Evolutionary conservation across 2,113 vertebrate species (phyloP).

Genomic region (Pterophyllum scalare): DNA sequence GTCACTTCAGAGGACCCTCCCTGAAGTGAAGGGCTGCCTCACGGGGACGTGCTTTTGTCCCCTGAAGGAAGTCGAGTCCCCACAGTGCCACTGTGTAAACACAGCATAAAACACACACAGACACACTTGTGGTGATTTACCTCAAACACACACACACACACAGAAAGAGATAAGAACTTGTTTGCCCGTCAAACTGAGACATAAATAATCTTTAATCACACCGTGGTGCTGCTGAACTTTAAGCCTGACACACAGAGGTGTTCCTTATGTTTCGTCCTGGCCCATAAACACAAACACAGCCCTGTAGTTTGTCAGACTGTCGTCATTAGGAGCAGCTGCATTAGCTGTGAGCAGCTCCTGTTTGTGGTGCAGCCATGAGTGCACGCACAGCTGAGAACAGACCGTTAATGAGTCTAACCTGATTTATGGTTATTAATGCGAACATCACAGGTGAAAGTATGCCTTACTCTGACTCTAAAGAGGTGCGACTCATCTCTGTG

Average conservation of each 20-base stretch:
- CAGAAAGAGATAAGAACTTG: neutral
- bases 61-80: neutral
- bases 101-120: neutral
- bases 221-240: neutral
- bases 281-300: neutral
- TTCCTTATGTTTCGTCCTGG: neutral
- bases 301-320: neutral
- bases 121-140: constrained; percentile 1
- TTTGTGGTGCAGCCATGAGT: neutral
- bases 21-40: neutral
- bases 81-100: neutral
- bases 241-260: neutral
- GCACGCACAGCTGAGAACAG: neutral
- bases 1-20: neutral
- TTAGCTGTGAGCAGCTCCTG: neutral
- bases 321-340: neutral
- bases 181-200: neutral
- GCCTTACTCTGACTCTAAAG: fast-evolving
- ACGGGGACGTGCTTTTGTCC: neutral
- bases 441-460: neutral
- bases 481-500: too few relatives aligned
- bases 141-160: neutral
- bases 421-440: fast-evolving
- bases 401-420: neutral
- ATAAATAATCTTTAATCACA: neutral